Conservation (phyloP, 1,140 invertebrate species). For the Orius insidiosus region DNA sequence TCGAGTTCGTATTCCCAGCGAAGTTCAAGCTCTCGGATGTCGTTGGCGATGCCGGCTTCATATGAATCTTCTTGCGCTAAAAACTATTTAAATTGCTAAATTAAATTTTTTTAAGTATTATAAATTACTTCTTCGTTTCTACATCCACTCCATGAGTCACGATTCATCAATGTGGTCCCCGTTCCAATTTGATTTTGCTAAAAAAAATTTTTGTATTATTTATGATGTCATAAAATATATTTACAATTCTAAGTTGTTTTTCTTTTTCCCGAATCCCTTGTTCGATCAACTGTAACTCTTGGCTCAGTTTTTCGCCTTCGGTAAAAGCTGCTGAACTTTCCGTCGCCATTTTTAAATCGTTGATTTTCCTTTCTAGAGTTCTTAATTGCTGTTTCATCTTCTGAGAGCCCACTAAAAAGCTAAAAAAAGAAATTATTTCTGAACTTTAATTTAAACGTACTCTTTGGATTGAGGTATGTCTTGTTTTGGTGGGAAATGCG, state of each 20-base stretch:
- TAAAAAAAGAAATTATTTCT: slow-evolving; percentile 21
- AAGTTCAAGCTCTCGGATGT: slow-evolving; percentile 45
- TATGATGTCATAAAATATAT: no score
- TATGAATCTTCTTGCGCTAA: slow-evolving; percentile 39
- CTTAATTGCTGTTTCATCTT: slow-evolving; percentile 43
- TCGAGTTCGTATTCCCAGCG: slow-evolving; percentile 45
- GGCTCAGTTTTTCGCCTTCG: slow-evolving; percentile 38
- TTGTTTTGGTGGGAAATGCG: slow-evolving; percentile 1
- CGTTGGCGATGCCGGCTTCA: slow-evolving; percentile 45
- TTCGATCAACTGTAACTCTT: slow-evolving; percentile 45
- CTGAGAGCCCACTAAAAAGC: slow-evolving; percentile 39
- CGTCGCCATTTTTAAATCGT: slow-evolving; percentile 40
- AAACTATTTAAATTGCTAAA: no score
- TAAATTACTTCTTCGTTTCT: slow-evolving; percentile 22
- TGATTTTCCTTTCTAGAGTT: slow-evolving; percentile 43
- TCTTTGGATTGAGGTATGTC: slow-evolving; percentile 25
- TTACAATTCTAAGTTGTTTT: slow-evolving; percentile 40
- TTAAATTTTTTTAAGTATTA: no score
- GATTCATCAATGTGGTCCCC: no score
- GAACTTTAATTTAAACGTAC: slow-evolving; percentile 20
- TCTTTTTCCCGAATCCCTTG: slow-evolving; percentile 46
- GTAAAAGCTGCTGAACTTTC: slow-evolving; percentile 29
- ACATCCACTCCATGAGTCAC: slow-evolving; percentile 5
- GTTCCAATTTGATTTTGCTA: no score
- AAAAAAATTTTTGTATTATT: no score